Evolutionary conservation across 2,797 vertebrate genomes (phyloP).

Genomic region (Epinephelus awoara): DNA sequence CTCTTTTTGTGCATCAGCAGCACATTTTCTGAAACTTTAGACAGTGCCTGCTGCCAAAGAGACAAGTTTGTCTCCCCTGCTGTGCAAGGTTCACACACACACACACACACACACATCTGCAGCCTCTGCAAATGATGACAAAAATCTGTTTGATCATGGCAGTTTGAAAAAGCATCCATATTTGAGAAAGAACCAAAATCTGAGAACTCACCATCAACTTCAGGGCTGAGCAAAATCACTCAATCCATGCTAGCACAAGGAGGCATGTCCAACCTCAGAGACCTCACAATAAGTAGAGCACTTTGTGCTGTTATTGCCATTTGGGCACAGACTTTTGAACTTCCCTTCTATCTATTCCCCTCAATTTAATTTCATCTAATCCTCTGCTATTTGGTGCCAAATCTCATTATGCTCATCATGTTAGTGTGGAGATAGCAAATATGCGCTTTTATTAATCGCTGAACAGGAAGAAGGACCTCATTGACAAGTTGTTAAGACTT

Average conservation of each 20-base stretch:
- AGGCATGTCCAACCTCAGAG: not conserved
- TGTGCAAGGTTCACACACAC: constrained; percentile 39
- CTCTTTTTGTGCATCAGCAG: constrained; percentile 30
- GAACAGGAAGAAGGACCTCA: not conserved
- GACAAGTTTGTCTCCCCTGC: constrained; percentile 22
- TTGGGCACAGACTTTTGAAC: not conserved
- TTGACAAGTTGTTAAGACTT: not conserved
- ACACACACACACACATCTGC: constrained; percentile 43
- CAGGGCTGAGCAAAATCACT: not conserved
- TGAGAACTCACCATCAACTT: constrained; percentile 23
- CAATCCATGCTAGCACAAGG: not conserved
- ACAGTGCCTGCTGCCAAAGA: constrained; percentile 32
- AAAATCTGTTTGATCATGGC: constrained; percentile 44
- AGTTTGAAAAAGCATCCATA: constrained; percentile 13
- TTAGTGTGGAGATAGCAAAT: constrained; percentile 5
- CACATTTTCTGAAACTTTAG: constrained; percentile 45
- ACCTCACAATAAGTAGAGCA: not conserved
- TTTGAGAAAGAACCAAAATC: constrained; percentile 7
- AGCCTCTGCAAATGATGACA: constrained; percentile 46
- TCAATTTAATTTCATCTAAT: constrained; percentile 7
- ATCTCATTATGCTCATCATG: constrained; percentile 8
- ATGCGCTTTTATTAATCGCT: constrained; percentile 12
- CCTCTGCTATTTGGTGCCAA: not conserved
- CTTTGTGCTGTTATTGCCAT: not conserved
- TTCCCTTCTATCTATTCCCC: not conserved